Base-by-base conservation (phyloP, 2,113 vertebrate species). In the Entelurus aequoreus region DNA sequence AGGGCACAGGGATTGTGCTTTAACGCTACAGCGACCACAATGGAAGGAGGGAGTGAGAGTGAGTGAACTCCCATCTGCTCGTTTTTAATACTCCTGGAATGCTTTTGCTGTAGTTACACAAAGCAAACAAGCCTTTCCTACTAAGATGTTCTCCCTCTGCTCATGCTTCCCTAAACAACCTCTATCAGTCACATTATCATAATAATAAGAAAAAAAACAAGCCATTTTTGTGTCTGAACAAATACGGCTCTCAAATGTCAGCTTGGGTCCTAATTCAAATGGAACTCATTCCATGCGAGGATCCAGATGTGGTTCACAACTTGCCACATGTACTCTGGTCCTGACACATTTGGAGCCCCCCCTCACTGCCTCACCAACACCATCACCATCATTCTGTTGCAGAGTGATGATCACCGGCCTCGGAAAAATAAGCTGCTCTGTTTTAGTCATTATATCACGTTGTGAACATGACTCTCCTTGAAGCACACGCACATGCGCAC, bases 31-130 rank as follows among this genome's bases (percentile, higher is more conserved):
- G 61, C 66, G 35, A 64, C 36, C 21, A 66, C 69, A 70, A 70
- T 52, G 47, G 61, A 60, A 71, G 69, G 65, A 79, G 79, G 64
- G 54, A 56, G 68, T 40, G 76, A 69, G 81, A 66, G 76, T 75
- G 86, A 72, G 74, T 63, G 74, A 77, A 74, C 81, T 83, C 76
- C 87, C 91, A 92, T 92, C 91, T 92, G 91, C 88, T 92, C 90
- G 88, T 90, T 85, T 87, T 92, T 92, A 92, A 90, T 90, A 90
- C 87, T 85, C 79, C 85, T 91, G 91, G 91, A 92, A 92, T 91
- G 89, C 88, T 87, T 92, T 90, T 90, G 91, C 90, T 91, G 88
- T 90, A 91, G 90, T 91, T 87, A 90, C 91, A 88, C 88, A 91
- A 91, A 88, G 88, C 86, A 92, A 92, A 92, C 90, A 92, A 88